These are phyloP conservation scores for Laterallus jamaicensis DNA, from an alignment of 2,113 vertebrate genomes.

Conservation along the genomic window DNA sequence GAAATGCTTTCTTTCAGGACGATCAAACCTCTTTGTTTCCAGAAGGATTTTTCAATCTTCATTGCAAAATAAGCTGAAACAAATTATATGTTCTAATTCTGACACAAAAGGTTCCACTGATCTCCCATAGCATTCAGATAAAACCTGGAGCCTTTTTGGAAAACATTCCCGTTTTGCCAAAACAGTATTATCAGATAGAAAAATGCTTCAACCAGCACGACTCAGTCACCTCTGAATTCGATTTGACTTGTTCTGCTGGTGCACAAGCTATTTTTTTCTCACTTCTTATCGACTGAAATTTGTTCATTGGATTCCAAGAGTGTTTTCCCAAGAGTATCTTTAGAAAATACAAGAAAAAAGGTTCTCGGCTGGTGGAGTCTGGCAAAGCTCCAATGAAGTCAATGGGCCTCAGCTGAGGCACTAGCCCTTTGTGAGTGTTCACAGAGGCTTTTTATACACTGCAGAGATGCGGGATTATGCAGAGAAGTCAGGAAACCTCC, in stretches of 20 bases:
- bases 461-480: constrained; percentile 8
- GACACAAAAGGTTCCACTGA: not conserved
- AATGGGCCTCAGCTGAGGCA: constrained; percentile 41
- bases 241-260: not conserved
- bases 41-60: not conserved
- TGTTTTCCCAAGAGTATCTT: constrained; percentile 52
- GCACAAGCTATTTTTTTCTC: not conserved
- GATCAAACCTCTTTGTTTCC: not conserved
- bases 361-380: constrained; percentile 32
- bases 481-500: not conserved
- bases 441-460: constrained; percentile 61
- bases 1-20: not conserved
- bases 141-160: not conserved
- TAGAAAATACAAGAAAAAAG: constrained; percentile 26
- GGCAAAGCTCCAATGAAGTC: constrained; percentile 14
- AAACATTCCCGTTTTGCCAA: not conserved
- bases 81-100: not conserved
- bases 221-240: not conserved
- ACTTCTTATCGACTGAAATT: constrained; percentile 31
- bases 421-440: constrained; percentile 47
- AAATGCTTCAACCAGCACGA: not conserved
- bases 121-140: not conserved
- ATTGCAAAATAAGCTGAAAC: not conserved
- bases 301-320: constrained; percentile 31
- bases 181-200: not conserved